These are phyloP conservation scores for Penaeus chinensis DNA, from an alignment of 1,140 invertebrate genomes.

Conservation along the genomic window DNA sequence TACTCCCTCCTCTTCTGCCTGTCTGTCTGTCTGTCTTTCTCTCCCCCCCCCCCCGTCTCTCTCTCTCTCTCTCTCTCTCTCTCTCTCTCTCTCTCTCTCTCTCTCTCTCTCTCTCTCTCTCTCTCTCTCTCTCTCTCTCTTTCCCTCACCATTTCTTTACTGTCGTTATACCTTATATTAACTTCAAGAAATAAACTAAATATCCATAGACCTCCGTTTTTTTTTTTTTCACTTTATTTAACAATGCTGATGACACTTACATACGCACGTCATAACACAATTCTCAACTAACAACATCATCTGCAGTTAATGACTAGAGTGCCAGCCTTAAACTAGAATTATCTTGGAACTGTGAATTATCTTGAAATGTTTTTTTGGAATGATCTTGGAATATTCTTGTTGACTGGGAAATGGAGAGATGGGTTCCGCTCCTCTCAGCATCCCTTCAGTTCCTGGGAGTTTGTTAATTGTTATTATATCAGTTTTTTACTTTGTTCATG, in stretches of 20 bases:
- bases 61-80: too few relatives aligned
- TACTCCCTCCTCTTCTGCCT: background rate
- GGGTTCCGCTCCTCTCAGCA: background rate
- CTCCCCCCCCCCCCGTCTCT: background rate
- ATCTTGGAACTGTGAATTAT: background rate
- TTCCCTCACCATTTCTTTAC: background rate
- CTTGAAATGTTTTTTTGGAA: background rate
- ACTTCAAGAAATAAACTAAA: background rate
- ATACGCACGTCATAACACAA: slow-evolving; percentile 33
- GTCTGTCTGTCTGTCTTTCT: background rate
- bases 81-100: background rate
- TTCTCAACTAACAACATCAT: slow-evolving; percentile 11
- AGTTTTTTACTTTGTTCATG: too few relatives aligned
- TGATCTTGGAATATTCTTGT: background rate
- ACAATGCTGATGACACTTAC: slow-evolving; percentile 42
- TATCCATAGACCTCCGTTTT: background rate
- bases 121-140: slow-evolving; percentile 20
- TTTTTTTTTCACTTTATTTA: slow-evolving; percentile 42
- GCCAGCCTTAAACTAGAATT: slow-evolving; percentile 31
- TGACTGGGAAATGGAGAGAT: background rate
- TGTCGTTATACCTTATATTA: background rate
- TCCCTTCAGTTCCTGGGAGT: too few relatives aligned
- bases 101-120: slow-evolving; percentile 17
- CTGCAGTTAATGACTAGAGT: slow-evolving; percentile 38
- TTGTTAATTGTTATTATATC: too few relatives aligned